Evolutionary conservation across 2,113 vertebrate species (phyloP).

Genomic region (Platysteira castanea): DNA sequence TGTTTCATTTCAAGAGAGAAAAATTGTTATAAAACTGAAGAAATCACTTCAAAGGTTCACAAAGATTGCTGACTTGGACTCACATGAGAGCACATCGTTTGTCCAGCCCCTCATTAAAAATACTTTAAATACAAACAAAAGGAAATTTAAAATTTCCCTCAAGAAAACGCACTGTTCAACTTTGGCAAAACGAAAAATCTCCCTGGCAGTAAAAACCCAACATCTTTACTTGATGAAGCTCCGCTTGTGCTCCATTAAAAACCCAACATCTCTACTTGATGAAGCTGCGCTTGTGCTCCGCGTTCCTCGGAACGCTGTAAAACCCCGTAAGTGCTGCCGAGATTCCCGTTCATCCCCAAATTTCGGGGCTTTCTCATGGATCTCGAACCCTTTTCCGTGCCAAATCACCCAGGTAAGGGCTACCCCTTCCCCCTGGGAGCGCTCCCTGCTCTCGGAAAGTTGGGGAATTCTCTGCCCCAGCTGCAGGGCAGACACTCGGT

Average conservation of each 20-base stretch:
- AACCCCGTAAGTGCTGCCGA: rapidly evolving
- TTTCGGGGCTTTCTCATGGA: background rate
- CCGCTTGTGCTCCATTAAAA: background rate
- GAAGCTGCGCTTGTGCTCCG: background rate
- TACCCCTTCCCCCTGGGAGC: background rate
- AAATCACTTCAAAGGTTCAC: background rate
- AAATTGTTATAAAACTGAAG: background rate
- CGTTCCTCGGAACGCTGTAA: rapidly evolving
- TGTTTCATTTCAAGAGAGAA: background rate
- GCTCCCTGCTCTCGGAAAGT: background rate
- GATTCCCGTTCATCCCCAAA: background rate
- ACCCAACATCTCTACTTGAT: background rate
- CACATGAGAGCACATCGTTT: background rate
- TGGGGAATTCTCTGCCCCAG: constrained; percentile 58
- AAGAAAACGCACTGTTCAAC: background rate
- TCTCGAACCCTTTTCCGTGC: rapidly evolving
- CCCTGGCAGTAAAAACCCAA: background rate
- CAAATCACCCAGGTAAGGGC: background rate
- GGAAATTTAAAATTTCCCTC: background rate
- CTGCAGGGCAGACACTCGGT: constrained; percentile 66
- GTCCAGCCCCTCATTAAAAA: background rate
- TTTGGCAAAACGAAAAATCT: background rate
- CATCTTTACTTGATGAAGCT: background rate
- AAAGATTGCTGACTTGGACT: background rate
- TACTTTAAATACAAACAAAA: background rate